These are phyloP conservation scores for Pyrocoelia pectoralis DNA, from an alignment of 2,888 invertebrate species.

Conservation along the genomic window DNA sequence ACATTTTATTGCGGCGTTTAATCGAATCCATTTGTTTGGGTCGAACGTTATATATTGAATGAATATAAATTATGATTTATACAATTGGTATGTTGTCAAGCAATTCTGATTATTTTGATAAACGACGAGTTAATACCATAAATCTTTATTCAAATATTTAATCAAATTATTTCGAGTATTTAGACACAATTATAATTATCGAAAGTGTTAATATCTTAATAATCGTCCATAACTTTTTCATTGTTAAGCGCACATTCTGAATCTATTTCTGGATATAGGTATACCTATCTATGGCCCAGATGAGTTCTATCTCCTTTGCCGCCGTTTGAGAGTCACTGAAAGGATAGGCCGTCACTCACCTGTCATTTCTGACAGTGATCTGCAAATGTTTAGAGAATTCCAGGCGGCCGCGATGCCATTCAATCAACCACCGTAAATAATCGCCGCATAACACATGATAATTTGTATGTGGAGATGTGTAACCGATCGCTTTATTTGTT, in stretches of 20 bases:
- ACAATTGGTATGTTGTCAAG: constrained; percentile 6
- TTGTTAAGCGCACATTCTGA: neutral
- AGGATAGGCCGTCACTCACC: constrained; percentile 45
- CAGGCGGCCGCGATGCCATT: constrained; percentile 43
- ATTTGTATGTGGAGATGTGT: constrained; percentile 34
- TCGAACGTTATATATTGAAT: neutral
- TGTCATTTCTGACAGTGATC: constrained; percentile 48
- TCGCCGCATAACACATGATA: constrained; percentile 38
- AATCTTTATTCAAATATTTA: constrained; percentile 9
- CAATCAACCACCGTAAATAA: constrained; percentile 43
- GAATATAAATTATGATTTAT: constrained; percentile 10
- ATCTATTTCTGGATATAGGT: too few species aligned
- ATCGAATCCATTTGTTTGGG: constrained; percentile 1
- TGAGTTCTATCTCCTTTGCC: constrained; percentile 33
- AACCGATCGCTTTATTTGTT: constrained; percentile 34
- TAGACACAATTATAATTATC: neutral
- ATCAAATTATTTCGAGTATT: neutral
- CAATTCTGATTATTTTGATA: constrained; percentile 8
- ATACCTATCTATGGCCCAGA: neutral
- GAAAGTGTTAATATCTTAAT: neutral
- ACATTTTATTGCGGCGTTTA: neutral
- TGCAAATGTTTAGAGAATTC: constrained; percentile 48
- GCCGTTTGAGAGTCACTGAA: constrained; percentile 43
- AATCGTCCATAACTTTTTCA: neutral
- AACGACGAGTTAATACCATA: constrained; percentile 11